phyloP scores from a whole-genome alignment of 2,113 vertebrate genomes.

The Trematomus loennbergii region DNA sequence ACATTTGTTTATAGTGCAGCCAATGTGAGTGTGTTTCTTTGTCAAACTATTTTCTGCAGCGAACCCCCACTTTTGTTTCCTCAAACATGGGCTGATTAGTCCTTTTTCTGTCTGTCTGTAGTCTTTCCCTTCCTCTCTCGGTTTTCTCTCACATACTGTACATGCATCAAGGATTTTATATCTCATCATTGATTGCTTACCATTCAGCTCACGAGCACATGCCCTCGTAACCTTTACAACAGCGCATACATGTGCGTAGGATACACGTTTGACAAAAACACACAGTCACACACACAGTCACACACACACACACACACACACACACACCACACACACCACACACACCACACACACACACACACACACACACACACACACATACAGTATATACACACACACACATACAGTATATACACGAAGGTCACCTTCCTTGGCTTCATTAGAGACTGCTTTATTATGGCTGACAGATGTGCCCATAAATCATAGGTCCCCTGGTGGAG shows the following conservation, averaged over 20 bases:
- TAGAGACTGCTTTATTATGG: slow-evolving; percentile 76
- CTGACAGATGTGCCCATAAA: slow-evolving; percentile 79
- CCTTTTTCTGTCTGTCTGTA: neutral
- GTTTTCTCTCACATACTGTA: neutral
- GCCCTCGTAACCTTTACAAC: slow-evolving; percentile 24
- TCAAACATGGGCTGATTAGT: slow-evolving; percentile 2
- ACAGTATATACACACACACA: slow-evolving; percentile 10
- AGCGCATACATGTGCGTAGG: slow-evolving; percentile 11
- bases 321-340: neutral
- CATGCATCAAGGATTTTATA: neutral
- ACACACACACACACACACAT: too few species aligned
- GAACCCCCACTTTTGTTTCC: neutral
- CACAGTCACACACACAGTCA: neutral
- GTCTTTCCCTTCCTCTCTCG: neutral
- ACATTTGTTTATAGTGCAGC: slow-evolving; percentile 77
- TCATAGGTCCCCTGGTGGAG: slow-evolving; percentile 66
- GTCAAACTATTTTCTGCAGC: slow-evolving; percentile 44
- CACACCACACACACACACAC: too few species aligned
- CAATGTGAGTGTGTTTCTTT: slow-evolving; percentile 23
- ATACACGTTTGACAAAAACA: slow-evolving; percentile 1
- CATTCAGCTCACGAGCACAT: slow-evolving; percentile 19
- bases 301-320: neutral
- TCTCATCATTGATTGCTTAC: slow-evolving; percentile 34
- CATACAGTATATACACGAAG: slow-evolving; percentile 51
- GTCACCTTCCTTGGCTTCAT: slow-evolving; percentile 80